A percentile compares a stretch with the other conserved stretches of the same genome.
phyloP scores from a whole-genome alignment of 2,888 invertebrate species.

The Philereme transversata region DNA sequence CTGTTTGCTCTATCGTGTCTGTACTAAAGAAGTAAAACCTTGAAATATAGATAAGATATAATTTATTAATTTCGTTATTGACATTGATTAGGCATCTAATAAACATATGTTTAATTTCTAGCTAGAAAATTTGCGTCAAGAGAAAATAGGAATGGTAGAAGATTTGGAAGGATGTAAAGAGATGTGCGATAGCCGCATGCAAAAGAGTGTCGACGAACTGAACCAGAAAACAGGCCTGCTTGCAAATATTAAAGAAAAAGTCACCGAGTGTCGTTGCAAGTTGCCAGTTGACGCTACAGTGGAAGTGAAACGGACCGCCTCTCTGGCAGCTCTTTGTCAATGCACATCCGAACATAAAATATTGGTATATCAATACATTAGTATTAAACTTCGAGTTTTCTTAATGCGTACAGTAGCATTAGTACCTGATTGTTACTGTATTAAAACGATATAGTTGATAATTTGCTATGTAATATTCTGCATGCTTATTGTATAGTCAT shows the following conservation, averaged over 20 bases:
- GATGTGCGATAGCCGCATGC: conserved; percentile 58
- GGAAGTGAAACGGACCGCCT: conserved; percentile 70
- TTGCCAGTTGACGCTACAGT: conserved; percentile 59
- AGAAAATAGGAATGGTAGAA: conserved; percentile 58
- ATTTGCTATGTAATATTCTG: too few species aligned
- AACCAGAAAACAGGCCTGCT: conserved; percentile 55
- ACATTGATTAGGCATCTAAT: neutral
- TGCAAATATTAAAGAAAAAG: conserved; percentile 50
- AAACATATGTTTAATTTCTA: conserved; percentile 36
- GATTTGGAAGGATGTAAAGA: conserved; percentile 65
- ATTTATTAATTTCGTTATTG: neutral
- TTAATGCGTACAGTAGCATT: too few species aligned
- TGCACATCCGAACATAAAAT: conserved; percentile 62
- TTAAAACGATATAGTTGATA: too few species aligned
- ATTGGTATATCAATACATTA: conserved; percentile 43
- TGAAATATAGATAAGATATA: neutral
- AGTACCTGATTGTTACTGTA: too few species aligned
- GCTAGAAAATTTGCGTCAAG: conserved; percentile 56
- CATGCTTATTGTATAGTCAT: too few species aligned
- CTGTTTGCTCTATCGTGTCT: neutral
- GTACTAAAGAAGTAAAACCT: neutral
- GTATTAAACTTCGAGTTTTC: too few species aligned
- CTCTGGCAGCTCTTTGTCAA: conserved; percentile 66
- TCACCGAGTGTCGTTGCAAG: conserved; percentile 68
- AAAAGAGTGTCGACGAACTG: conserved; percentile 52